These are phyloP conservation scores for Penaeus indicus DNA, from an alignment of 1,140 invertebrate species.

Conservation along the genomic window DNA sequence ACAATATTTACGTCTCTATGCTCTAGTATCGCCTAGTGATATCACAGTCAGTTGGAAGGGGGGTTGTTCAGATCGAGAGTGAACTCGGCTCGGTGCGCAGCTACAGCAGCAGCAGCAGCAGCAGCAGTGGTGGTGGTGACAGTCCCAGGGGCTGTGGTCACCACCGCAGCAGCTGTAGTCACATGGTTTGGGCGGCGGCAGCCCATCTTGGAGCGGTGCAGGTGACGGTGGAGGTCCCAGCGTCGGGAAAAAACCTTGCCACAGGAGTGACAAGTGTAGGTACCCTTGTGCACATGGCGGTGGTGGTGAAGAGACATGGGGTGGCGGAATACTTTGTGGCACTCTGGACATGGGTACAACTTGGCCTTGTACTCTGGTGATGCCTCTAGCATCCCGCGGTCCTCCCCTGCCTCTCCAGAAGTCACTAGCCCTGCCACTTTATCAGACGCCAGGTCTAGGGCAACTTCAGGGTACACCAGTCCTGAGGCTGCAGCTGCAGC, in stretches of 20 bases:
- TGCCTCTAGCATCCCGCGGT: slow-evolving; percentile 34
- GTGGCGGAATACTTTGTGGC: slow-evolving; percentile 67
- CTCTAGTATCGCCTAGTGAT: slow-evolving; percentile 65
- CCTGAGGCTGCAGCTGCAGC: slow-evolving; percentile 36
- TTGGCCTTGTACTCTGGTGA: slow-evolving; percentile 62
- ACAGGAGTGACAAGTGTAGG: slow-evolving; percentile 68
- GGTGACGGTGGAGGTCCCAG: slow-evolving; percentile 67
- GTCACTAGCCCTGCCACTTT: slow-evolving; percentile 47
- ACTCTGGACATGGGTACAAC: slow-evolving; percentile 67
- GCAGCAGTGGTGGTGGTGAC: slow-evolving; percentile 43
- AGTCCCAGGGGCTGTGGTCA: slow-evolving; percentile 18
- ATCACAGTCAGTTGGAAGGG: slow-evolving; percentile 66
- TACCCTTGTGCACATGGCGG: slow-evolving; percentile 67
- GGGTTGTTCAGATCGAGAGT: slow-evolving; percentile 65
- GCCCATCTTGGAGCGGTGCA: slow-evolving; percentile 65
- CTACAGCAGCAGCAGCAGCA: slow-evolving; percentile 36
- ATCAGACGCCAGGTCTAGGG: slow-evolving; percentile 53
- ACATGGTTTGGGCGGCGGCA: slow-evolving; percentile 64
- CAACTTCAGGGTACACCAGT: slow-evolving; percentile 55
- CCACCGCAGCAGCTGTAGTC: slow-evolving; percentile 35
- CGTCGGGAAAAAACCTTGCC: slow-evolving; percentile 67
- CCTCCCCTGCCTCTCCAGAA: slow-evolving; percentile 45
- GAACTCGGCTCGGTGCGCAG: slow-evolving; percentile 56
- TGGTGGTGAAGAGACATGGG: slow-evolving; percentile 68
- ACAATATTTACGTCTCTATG: slow-evolving; percentile 60